These are phyloP conservation scores for Ophion ventricosus DNA, from an alignment of 2,888 invertebrate species.

Conservation along the genomic window DNA sequence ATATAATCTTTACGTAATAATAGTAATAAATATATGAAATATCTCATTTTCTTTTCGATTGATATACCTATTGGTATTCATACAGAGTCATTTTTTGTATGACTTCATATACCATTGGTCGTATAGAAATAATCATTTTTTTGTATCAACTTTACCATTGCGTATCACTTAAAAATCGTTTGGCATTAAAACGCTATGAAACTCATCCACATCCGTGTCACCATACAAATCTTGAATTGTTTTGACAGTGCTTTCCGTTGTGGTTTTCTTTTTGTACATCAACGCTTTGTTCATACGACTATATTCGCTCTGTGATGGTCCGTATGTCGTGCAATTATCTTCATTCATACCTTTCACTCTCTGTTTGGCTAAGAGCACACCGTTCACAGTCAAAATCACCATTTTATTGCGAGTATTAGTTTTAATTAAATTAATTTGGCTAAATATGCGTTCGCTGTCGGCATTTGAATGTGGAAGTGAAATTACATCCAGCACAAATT, in stretches of 20 bases:
- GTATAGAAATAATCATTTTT: too few species aligned
- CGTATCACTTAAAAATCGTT: neutral
- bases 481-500: slow-evolving; percentile 42
- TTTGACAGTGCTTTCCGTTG: neutral
- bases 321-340: neutral
- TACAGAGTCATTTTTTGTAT: neutral
- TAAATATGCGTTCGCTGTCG: slow-evolving; percentile 56
- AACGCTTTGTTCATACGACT: slow-evolving; percentile 1
- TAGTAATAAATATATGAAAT: neutral
- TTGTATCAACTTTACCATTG: too few species aligned
- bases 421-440: slow-evolving; percentile 49
- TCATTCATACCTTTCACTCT: neutral
- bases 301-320: slow-evolving; percentile 10
- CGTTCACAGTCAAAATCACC: slow-evolving; percentile 38
- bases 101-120: too few species aligned
- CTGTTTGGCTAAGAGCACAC: slow-evolving; percentile 45
- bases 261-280: too few species aligned
- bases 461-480: slow-evolving; percentile 63
- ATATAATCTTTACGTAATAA: neutral
- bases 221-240: slow-evolving; percentile 18
- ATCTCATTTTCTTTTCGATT: too few species aligned
- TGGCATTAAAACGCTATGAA: slow-evolving; percentile 4
- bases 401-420: slow-evolving; percentile 51
- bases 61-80: neutral
- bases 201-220: neutral